These are phyloP conservation scores for Rhagoletis zephyria DNA, from an alignment of 1,140 invertebrate species.

Conservation along the genomic window DNA sequence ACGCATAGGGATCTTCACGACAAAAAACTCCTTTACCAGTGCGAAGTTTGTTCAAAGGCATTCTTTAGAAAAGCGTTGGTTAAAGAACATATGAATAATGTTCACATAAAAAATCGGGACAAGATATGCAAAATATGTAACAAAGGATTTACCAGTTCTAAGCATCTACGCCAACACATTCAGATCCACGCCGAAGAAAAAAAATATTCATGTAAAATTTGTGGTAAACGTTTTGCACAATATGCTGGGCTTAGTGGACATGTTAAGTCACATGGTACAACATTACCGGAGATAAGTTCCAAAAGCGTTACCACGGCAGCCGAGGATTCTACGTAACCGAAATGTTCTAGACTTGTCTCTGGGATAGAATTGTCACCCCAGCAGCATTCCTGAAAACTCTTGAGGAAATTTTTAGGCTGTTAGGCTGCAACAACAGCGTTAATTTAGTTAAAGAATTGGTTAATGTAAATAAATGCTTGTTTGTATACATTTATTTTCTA, in stretches of 20 bases:
- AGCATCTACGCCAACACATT: conserved; percentile 62
- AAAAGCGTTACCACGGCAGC: background rate
- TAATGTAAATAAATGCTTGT: too few species aligned
- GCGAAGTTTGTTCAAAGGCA: conserved; percentile 60
- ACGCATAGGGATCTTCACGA: conserved; percentile 58
- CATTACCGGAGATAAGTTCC: conserved; percentile 56
- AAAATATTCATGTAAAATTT: conserved; percentile 56
- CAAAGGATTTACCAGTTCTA: conserved; percentile 61
- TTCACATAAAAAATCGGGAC: conserved; percentile 60
- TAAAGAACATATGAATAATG: conserved; percentile 61
- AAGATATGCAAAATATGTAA: conserved; percentile 63
- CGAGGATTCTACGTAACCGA: too few species aligned
- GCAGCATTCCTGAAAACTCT: too few species aligned
- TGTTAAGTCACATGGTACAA: conserved; percentile 55
- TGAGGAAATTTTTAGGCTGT: too few species aligned
- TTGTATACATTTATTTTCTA: too few species aligned
- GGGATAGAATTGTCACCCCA: too few species aligned
- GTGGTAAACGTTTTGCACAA: conserved; percentile 57
- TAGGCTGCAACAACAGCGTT: too few species aligned
- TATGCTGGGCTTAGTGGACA: conserved; percentile 53
- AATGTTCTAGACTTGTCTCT: too few species aligned
- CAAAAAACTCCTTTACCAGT: conserved; percentile 59
- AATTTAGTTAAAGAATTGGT: too few species aligned
- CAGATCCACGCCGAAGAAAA: conserved; percentile 53
- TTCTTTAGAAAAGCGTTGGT: conserved; percentile 57